phyloP scores from a whole-genome alignment of 2,888 invertebrate genomes.

The Drosophila setosimentum region DNA sequence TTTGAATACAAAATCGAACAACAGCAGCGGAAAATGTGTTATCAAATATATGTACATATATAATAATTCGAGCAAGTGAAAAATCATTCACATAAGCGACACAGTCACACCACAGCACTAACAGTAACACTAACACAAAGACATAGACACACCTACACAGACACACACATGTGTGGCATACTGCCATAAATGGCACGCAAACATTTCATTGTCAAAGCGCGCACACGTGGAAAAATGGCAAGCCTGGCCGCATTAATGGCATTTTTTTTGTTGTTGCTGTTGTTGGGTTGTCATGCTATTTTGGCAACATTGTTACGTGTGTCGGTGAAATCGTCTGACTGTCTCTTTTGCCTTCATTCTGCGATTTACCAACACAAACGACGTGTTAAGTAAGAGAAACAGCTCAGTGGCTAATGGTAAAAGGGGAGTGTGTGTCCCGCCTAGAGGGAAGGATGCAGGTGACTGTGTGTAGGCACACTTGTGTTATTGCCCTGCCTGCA shows the following conservation, averaged over 20 bases:
- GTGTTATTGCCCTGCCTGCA: slow-evolving; percentile 39
- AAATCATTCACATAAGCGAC: slow-evolving; percentile 76
- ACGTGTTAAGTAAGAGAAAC: slow-evolving; percentile 64
- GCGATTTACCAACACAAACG: slow-evolving; percentile 57
- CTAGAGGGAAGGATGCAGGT: neutral
- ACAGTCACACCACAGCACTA: slow-evolving; percentile 33
- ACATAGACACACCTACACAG: slow-evolving; percentile 7
- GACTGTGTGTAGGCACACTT: slow-evolving; percentile 14
- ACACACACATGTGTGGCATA: slow-evolving; percentile 28
- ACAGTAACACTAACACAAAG: slow-evolving; percentile 49
- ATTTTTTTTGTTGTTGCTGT: slow-evolving; percentile 42
- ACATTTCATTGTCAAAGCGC: slow-evolving; percentile 73
- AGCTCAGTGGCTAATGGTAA: neutral
- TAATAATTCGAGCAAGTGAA: slow-evolving; percentile 72
- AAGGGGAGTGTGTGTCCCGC: neutral
- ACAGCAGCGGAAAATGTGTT: slow-evolving; percentile 53
- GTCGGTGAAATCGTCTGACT: slow-evolving; percentile 54
- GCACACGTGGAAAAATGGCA: slow-evolving; percentile 69
- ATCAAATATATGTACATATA: slow-evolving; percentile 65
- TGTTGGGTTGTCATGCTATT: slow-evolving; percentile 68
- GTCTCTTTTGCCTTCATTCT: slow-evolving; percentile 47
- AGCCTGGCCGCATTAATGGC: slow-evolving; percentile 63
- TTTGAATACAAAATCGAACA: slow-evolving; percentile 53
- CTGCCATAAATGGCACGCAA: slow-evolving; percentile 43
- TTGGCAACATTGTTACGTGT: slow-evolving; percentile 74